Percentiles rank a stretch among this genome's conserved stretches.
These are phyloP conservation scores for Sinocyclocheilus anshuiensis DNA, from an alignment of 2,113 vertebrate species.

Conservation along the genomic window DNA sequence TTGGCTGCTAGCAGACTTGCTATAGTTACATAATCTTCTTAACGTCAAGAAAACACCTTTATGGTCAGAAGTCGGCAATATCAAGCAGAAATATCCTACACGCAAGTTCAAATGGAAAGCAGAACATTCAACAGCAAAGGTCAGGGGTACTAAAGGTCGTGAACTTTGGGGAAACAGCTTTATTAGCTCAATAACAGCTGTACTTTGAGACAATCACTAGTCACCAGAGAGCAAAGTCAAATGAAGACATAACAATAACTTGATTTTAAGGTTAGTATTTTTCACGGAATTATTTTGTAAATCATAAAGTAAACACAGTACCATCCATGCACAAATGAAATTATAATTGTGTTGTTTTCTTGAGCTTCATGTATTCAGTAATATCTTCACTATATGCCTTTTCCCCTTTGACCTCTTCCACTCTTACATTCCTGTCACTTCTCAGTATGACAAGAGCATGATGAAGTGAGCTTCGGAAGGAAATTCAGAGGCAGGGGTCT, in stretches of 20 bases:
- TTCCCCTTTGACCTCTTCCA: conserved; percentile 42
- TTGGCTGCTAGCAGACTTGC: background rate
- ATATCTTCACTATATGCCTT: conserved; percentile 23
- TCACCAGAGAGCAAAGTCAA: conserved; percentile 50
- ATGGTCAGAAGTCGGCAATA: background rate
- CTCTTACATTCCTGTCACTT: conserved; percentile 39
- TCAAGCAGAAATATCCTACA: background rate
- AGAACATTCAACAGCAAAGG: conserved; percentile 51
- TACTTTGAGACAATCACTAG: conserved; percentile 61
- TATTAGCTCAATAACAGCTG: conserved; percentile 62
- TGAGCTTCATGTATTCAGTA: conserved; percentile 34
- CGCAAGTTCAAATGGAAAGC: background rate
- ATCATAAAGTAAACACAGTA: background rate
- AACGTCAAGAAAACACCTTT: background rate
- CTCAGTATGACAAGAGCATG: conserved; percentile 24
- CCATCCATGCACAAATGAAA: background rate
- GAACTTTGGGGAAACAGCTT: conserved; percentile 61
- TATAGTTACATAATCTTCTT: background rate
- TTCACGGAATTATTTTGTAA: background rate
- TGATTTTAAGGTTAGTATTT: background rate
- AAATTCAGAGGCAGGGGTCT: conserved; percentile 50
- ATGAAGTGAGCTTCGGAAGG: conserved; percentile 51
- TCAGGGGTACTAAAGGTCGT: conserved; percentile 62
- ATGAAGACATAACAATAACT: conserved; percentile 33
- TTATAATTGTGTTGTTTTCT: background rate